Evolutionary conservation across 37 sponge, comb jelly and placozoan genomes (phyloP).

Genomic region (Beroe ovata): DNA sequence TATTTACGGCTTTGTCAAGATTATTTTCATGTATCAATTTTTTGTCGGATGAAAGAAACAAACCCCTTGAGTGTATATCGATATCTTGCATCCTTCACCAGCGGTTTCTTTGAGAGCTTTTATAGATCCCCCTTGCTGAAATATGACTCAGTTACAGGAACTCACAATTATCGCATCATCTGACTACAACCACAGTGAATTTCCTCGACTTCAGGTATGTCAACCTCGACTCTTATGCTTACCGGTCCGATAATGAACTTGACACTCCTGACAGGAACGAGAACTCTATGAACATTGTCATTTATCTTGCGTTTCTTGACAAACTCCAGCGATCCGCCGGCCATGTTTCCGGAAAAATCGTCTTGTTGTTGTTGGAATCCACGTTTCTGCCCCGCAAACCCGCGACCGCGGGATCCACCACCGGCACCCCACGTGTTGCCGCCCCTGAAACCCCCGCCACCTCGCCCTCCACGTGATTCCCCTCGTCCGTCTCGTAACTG

Average conservation of each 20-base stretch:
- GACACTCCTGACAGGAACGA: slow-evolving; percentile 8
- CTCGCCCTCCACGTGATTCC: background rate
- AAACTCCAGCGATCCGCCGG: slow-evolving; percentile 34
- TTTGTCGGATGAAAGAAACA: no score
- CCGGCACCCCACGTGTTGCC: background rate
- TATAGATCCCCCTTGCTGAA: background rate
- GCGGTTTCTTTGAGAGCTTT: background rate
- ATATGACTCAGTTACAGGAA: no score
- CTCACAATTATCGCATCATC: no score
- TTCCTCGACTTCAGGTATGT: no score
- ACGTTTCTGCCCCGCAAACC: slow-evolving; percentile 17
- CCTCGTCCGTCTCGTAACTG: no score
- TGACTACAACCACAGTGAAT: no score
- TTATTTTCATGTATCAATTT: no score
- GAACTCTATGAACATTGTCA: slow-evolving; percentile 25
- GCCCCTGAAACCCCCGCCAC: background rate
- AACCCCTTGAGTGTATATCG: slow-evolving; percentile 43
- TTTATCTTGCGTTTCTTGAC: slow-evolving; percentile 37
- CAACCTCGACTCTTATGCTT: no score
- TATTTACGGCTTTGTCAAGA: no score
- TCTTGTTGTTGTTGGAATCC: slow-evolving; percentile 39
- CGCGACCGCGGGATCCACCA: background rate
- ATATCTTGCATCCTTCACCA: slow-evolving; percentile 51
- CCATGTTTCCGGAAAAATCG: background rate
- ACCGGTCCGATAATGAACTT: slow-evolving; percentile 33